A percentile compares a stretch with the other conserved stretches of the same genome.
phyloP scores from a whole-genome alignment of 2,113 vertebrate species.

The Coregonus clupeaformis region DNA sequence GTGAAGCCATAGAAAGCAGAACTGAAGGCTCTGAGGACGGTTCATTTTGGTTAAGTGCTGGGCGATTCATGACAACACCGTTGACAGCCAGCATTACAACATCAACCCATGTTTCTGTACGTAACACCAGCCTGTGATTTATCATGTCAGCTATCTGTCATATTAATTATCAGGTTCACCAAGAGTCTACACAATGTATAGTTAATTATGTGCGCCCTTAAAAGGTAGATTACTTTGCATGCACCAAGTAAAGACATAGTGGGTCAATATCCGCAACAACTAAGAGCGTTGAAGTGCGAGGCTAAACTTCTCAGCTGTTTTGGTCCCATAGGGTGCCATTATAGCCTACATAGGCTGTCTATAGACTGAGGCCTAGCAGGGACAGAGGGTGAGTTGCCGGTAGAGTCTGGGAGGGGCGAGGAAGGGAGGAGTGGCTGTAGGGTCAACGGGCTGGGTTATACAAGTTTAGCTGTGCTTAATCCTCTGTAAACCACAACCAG shows the following conservation, averaged over 20 bases:
- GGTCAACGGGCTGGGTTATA: slow-evolving; percentile 62
- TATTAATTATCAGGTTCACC: slow-evolving; percentile 25
- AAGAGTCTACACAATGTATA: neutral
- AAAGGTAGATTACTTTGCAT: too few species aligned
- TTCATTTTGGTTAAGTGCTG: slow-evolving; percentile 37
- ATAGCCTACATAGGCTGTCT: too few species aligned
- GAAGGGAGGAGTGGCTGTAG: slow-evolving; percentile 16
- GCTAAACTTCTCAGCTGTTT: too few species aligned
- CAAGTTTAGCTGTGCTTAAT: slow-evolving; percentile 69
- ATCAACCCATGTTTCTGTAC: slow-evolving; percentile 17
- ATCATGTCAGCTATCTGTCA: slow-evolving; percentile 37
- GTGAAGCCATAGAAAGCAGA: slow-evolving; percentile 37
- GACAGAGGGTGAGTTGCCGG: neutral
- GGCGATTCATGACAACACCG: slow-evolving; percentile 30
- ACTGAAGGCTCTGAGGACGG: slow-evolving; percentile 41
- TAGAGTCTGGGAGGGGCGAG: too few species aligned
- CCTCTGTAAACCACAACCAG: slow-evolving; percentile 69
- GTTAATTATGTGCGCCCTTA: too few species aligned
- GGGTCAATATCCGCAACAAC: too few species aligned
- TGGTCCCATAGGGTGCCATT: too few species aligned
- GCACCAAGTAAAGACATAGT: too few species aligned
- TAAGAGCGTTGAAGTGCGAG: too few species aligned
- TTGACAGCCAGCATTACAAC: slow-evolving; percentile 21
- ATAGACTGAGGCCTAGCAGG: neutral
- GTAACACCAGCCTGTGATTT: slow-evolving; percentile 24